A percentile compares a stretch with the other conserved stretches of the same genome.
Conservation (phyloP, 2,113 vertebrate genomes). For the Thalassoma bifasciatum region DNA sequence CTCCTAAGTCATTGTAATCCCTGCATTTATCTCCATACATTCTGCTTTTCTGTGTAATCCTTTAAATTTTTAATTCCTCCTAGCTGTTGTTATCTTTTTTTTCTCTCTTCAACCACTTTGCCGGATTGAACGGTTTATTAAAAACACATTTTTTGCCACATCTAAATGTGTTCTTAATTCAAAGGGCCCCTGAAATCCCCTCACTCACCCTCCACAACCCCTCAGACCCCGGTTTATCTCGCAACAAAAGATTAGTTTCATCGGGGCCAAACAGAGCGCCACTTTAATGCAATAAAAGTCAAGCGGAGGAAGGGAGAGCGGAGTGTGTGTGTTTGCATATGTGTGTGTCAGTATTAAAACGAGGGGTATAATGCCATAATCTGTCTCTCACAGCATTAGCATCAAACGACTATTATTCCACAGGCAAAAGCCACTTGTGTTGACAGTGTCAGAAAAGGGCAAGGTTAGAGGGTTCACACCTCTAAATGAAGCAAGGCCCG, state of each 20-base stretch:
- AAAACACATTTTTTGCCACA: slow-evolving; percentile 79
- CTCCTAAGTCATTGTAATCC: slow-evolving; percentile 87
- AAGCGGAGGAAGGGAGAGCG: slow-evolving; percentile 25
- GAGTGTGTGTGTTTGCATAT: slow-evolving; percentile 11
- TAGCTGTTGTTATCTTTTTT: slow-evolving; percentile 81
- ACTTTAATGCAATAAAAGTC: slow-evolving; percentile 78
- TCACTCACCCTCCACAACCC: slow-evolving; percentile 7
- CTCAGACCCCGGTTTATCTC: slow-evolving; percentile 75
- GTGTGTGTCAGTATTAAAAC: slow-evolving; percentile 72
- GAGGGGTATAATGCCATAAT: slow-evolving; percentile 78
- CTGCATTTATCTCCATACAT: slow-evolving; percentile 84
- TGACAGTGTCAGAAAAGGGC: slow-evolving; percentile 63
- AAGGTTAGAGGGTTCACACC: slow-evolving; percentile 75
- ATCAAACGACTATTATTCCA: slow-evolving; percentile 72
- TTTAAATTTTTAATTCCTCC: slow-evolving; percentile 85
- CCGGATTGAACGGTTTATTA: slow-evolving; percentile 80
- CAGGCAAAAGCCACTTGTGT: slow-evolving; percentile 72
- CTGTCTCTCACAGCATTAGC: slow-evolving; percentile 74
- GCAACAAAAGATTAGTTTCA: slow-evolving; percentile 84
- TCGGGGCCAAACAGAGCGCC: slow-evolving; percentile 72
- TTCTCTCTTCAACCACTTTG: slow-evolving; percentile 63
- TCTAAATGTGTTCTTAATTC: slow-evolving; percentile 84
- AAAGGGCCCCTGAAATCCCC: slow-evolving; percentile 40
- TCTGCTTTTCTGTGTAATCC: slow-evolving; percentile 86
- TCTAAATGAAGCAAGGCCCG: slow-evolving; percentile 58